Evolutionary conservation across 2,888 invertebrate species (phyloP).

Genomic region (Seira sanloemensis): DNA sequence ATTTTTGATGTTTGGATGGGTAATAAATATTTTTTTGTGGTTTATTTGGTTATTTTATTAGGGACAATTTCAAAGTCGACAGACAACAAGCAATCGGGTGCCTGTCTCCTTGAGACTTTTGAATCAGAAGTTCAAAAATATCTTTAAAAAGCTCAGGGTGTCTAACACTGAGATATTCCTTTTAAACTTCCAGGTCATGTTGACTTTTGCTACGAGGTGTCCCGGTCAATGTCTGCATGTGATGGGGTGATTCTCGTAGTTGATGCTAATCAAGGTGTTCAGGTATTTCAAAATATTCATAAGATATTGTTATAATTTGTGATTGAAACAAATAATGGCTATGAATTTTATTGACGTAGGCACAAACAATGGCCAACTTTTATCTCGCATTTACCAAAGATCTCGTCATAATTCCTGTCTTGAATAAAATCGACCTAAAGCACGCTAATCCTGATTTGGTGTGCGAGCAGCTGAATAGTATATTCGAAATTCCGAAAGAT

Average conservation of each 20-base stretch:
- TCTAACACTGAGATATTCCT: no score
- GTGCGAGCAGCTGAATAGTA: slow-evolving; percentile 84
- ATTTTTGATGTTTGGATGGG: not conserved
- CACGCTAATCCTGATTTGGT: slow-evolving; percentile 91
- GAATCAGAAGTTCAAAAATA: slow-evolving; percentile 97
- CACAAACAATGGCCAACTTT: slow-evolving; percentile 98
- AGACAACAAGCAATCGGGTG: slow-evolving; percentile 75
- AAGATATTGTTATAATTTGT: not conserved
- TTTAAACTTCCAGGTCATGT: slow-evolving; percentile 98
- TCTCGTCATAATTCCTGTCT: slow-evolving; percentile 89
- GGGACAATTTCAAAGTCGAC: slow-evolving; percentile 76
- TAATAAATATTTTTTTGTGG: not conserved
- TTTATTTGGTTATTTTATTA: slow-evolving; percentile 72
- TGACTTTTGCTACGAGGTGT: slow-evolving; percentile 96
- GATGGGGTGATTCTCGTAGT: slow-evolving; percentile 96
- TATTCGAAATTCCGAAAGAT: slow-evolving; percentile 87
- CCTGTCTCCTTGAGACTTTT: no score
- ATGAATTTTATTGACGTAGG: slow-evolving; percentile 83
- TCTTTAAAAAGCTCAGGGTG: slow-evolving; percentile 98
- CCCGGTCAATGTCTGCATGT: slow-evolving; percentile 92
- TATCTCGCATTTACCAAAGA: slow-evolving; percentile 90
- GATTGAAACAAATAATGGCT: no score
- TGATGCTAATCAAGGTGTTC: slow-evolving; percentile 90
- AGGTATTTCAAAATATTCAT: slow-evolving; percentile 48
- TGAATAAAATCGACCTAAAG: slow-evolving; percentile 97